Conservation (phyloP, 2,888 invertebrate genomes). For the Amphipoea oculea region DNA sequence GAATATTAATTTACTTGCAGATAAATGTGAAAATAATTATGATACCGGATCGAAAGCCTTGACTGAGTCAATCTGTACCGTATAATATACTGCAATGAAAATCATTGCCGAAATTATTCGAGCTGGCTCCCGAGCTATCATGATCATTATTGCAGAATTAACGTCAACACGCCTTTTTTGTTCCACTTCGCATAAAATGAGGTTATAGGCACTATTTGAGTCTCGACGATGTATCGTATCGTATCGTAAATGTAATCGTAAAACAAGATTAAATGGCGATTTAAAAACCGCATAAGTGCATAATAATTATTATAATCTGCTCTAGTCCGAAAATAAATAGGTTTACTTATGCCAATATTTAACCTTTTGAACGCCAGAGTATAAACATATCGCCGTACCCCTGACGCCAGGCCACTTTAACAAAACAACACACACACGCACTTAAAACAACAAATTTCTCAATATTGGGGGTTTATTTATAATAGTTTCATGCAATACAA, state of each 20-base stretch:
- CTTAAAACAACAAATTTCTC: no score
- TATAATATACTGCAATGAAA: conserved; percentile 60
- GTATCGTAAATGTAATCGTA: no score
- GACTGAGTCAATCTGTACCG: conserved; percentile 53
- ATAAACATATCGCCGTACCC: no score
- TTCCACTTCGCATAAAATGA: conserved; percentile 47
- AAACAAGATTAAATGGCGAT: conserved; percentile 32
- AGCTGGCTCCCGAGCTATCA: conserved; percentile 25
- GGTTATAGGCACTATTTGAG: conserved; percentile 42
- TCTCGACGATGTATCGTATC: conserved; percentile 16
- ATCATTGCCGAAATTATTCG: conserved; percentile 56
- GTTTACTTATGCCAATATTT: neutral
- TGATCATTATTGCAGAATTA: conserved; percentile 60
- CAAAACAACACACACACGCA: no score
- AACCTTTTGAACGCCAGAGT: no score
- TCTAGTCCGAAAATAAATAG: conserved; percentile 11
- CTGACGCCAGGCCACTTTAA: no score
- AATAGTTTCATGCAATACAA: no score
- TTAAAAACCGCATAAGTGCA: conserved; percentile 17
- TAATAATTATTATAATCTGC: conserved; percentile 5
- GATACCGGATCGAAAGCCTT: conserved; percentile 54
- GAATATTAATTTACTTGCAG: conserved; percentile 47
- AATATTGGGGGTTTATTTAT: no score
- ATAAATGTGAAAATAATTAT: conserved; percentile 67
- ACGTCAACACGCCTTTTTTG: conserved; percentile 55